phyloP scores from a whole-genome alignment of 2,888 invertebrate species.

The Leptopterna dolabrata region DNA sequence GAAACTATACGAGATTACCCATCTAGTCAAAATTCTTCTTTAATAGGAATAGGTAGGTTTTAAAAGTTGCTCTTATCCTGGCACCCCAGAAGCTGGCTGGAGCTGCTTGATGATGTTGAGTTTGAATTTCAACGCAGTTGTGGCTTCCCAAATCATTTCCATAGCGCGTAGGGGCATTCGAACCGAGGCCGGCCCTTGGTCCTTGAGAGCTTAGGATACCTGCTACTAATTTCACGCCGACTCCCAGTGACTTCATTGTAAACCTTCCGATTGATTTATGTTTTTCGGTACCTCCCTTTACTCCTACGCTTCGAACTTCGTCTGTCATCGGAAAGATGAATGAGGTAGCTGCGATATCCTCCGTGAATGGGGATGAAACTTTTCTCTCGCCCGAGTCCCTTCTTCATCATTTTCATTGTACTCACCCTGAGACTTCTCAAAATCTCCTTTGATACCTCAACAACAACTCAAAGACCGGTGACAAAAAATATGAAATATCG shows the following conservation, averaged over 20 bases:
- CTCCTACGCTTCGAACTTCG: neutral
- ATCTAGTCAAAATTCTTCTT: too few relatives aligned
- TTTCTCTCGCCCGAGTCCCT: neutral
- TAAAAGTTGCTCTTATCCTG: too few relatives aligned
- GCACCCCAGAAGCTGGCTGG: too few relatives aligned
- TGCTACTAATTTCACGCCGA: conserved; percentile 22
- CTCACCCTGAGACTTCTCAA: neutral
- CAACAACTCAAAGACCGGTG: neutral
- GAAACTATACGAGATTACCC: too few relatives aligned
- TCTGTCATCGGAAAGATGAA: conserved; percentile 38
- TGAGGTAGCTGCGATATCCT: conserved; percentile 5
- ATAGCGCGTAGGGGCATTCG: too few relatives aligned
- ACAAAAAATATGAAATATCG: neutral
- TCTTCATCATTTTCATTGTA: conserved; percentile 36
- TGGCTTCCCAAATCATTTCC: too few relatives aligned
- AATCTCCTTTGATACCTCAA: neutral
- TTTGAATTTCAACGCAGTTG: too few relatives aligned
- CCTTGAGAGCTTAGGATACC: neutral
- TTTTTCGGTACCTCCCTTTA: neutral
- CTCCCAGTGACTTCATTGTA: conserved; percentile 16
- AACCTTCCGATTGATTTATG: conserved; percentile 33
- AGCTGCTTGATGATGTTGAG: too few relatives aligned
- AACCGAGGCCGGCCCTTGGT: neutral
- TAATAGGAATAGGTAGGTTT: too few relatives aligned
- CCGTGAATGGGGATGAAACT: conserved; percentile 9